Percentiles rank a stretch among this genome's conserved stretches.
Conservation (phyloP, 2,113 vertebrate genomes). For the human (Homo sapiens) region GRCh38 chr3:87052501-87053000, state of each 20-base stretch:
- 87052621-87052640: constrained; percentile 94
- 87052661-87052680: constrained; percentile 96
- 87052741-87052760: constrained; percentile 74
- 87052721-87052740: constrained; percentile 94
- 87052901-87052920: neutral
- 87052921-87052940: neutral
- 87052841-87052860: neutral
- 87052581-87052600: constrained; percentile 96
- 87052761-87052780: constrained; percentile 30
- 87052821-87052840: neutral
- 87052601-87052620: constrained; percentile 98
- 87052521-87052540: constrained; percentile 93
- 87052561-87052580: constrained; percentile 90
- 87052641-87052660: constrained; percentile 96
- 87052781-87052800: constrained; percentile 43
- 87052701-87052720: constrained; percentile 96
- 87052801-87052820: neutral
- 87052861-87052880: constrained; percentile 77
- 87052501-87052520: constrained; percentile 94
- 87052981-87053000: neutral
- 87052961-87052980: neutral
- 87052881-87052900: neutral
- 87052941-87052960: neutral
- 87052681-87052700: constrained; percentile 95
- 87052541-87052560: constrained; percentile 95